Base-by-base conservation (phyloP, 2,888 invertebrate species). In the Yponomeuta malinellus region DNA sequence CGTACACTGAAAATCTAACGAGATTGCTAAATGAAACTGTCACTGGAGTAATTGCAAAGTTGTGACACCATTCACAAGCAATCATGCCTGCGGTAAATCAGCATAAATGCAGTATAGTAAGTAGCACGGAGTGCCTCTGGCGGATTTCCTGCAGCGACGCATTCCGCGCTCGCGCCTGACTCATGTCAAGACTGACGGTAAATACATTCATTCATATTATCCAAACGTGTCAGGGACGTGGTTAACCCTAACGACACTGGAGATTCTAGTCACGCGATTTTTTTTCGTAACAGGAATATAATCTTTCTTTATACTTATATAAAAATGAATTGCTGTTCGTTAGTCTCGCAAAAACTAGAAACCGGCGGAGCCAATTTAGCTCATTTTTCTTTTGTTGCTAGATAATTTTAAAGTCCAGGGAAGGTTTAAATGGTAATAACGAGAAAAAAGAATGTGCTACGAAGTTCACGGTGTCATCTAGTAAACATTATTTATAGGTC, bases 1-100 rank as follows among this genome's bases (percentile, higher is more conserved):
- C 12, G 4, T 59, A 59, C 52, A 59, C 52, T 2, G 15, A 33
- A 33, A 4, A 43, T 43, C 43, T 59, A 59, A 59, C 52, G 4
- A 59, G 52, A 59, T 59, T 59, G 52, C 52, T 59, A 59, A 59
- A 59, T 59, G 52, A 59, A 59, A 59, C 52, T 59, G 52, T 59
- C 52, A 15, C 15, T 15, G 15, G 52, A 3, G 15, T 59, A 59
- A 59, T 59, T 59, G 52, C 52, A 59, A 59, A 59, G 52, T 59
- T 12, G 52, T 59, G 52, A 59, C 52, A 59, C 52, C 52, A 15
- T 59, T 59, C 52, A 15, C 52, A 59, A 59, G 52, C 52, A 59
- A 59, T 59, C 52, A 59, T 59, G 52, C 52, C 52, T 59, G 52
- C 52, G 52, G 52, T 5, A 59, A 59, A 59, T 59, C 52, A 59